Evolutionary conservation across 2,888 invertebrate genomes (phyloP).

Genomic region (Tetanocera ferruginea): DNA sequence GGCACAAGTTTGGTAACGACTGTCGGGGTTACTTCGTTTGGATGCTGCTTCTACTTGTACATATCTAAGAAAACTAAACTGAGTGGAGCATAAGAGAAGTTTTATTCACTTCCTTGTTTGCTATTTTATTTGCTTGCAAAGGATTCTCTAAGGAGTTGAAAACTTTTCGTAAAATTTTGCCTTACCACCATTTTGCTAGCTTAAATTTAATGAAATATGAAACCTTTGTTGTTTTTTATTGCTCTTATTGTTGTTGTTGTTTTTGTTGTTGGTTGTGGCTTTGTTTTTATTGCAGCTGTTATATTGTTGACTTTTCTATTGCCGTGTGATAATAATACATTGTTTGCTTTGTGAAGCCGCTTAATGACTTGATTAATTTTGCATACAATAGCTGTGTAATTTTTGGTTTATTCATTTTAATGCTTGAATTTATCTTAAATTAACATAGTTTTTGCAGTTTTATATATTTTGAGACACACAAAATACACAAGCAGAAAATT

Average conservation of each 20-base stretch:
- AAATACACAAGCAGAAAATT: background rate
- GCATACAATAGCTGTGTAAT: constrained; percentile 3
- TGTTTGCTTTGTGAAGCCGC: background rate
- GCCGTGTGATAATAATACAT: background rate
- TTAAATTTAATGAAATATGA: too few relatives aligned
- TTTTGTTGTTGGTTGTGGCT: background rate
- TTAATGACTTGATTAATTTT: background rate
- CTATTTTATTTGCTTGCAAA: background rate
- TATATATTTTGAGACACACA: background rate
- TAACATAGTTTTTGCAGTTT: background rate
- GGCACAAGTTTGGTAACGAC: background rate
- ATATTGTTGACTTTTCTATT: background rate
- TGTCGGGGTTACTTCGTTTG: background rate
- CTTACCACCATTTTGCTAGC: too few relatives aligned
- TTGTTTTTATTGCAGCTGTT: background rate
- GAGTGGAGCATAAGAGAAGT: background rate
- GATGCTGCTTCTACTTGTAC: background rate
- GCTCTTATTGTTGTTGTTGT: background rate
- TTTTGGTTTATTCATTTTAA: background rate
- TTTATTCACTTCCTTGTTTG: background rate
- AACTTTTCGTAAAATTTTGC: too few relatives aligned
- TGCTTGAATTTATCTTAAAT: background rate
- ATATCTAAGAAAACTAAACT: background rate
- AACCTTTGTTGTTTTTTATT: background rate
- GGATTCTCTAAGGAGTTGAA: too few relatives aligned